Base-by-base conservation (phyloP, 2,113 vertebrate species). In the Balaenoptera acutorostrata region DNA sequence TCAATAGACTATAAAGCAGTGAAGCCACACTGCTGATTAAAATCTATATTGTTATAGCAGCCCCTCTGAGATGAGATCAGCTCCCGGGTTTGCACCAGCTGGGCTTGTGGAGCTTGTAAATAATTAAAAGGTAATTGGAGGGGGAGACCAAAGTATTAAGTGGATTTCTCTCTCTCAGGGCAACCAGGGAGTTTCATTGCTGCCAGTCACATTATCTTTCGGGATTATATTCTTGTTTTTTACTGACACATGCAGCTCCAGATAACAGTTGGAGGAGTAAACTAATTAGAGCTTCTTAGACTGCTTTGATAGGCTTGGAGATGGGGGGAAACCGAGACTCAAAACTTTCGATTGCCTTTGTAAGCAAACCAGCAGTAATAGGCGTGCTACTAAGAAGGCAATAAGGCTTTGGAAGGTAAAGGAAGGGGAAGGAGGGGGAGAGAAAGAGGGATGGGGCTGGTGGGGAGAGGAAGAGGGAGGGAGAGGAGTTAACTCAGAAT, bases 111-210 rank as follows among this genome's bases (percentile, higher is more conserved):
- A 93, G 91, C 90, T 96, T 95, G 98, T 98, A 98, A 98, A 98
- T 98, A 98, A 98, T 98, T 98, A 98, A 98, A 97, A 87, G 92
- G 97, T 97, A 97, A 98, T 46, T 93, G 98, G 97, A 97, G 98
- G 93, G 96, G 97, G 97, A 96, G 95, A 59, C 96, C 49, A 39
- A 97, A 96, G 98, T 97, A 98, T 93, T 90, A 97, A 98, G 96
- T 97, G 92, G 97, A 98, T 98, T 98, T 98, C 96, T 96, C 91
- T 95, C 97, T 96, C 96, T 87, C 57, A 88, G 95, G 68, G 93
- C 81, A 95, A 97, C 69, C 64, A 59, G 39, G 96, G 97, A 96
- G 97, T 96, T 98, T 97, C 88, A 15, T 0, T 86, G 97, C 98
- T 98, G 97, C 97, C 94, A 92, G 57, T 97, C 97, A 97, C 92